phyloP scores from a whole-genome alignment of 2,797 vertebrate species.

The Iguana delicatissima region DNA sequence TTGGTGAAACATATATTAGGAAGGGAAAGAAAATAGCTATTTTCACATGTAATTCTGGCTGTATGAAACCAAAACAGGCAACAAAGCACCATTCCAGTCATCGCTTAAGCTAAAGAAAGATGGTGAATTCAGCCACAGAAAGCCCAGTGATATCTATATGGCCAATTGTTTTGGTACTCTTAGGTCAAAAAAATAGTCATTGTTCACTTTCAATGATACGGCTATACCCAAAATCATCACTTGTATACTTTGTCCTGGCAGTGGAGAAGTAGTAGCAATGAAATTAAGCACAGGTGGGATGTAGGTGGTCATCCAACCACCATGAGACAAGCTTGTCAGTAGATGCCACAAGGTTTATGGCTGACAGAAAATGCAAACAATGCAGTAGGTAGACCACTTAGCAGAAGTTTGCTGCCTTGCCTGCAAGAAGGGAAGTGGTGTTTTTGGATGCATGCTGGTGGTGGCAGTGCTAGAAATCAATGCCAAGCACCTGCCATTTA shows the following conservation, averaged over 20 bases:
- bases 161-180: background rate
- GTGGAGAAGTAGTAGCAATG: background rate
- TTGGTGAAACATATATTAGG: background rate
- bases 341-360: background rate
- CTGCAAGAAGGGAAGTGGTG: background rate
- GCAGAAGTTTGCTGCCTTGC: background rate
- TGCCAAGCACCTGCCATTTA: background rate
- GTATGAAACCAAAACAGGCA: background rate
- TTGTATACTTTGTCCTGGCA: background rate
- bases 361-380: background rate
- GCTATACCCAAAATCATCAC: background rate
- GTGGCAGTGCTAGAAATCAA: background rate
- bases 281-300: background rate
- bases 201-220: background rate
- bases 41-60: background rate
- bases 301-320: background rate
- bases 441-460: background rate
- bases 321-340: background rate
- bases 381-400: background rate
- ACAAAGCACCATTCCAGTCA: background rate
- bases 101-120: background rate
- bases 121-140: background rate
- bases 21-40: no score
- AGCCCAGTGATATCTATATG: background rate
- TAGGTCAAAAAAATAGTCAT: background rate